phyloP scores from a whole-genome alignment of 2,888 invertebrate species.

The Polylopha cassiicola region DNA sequence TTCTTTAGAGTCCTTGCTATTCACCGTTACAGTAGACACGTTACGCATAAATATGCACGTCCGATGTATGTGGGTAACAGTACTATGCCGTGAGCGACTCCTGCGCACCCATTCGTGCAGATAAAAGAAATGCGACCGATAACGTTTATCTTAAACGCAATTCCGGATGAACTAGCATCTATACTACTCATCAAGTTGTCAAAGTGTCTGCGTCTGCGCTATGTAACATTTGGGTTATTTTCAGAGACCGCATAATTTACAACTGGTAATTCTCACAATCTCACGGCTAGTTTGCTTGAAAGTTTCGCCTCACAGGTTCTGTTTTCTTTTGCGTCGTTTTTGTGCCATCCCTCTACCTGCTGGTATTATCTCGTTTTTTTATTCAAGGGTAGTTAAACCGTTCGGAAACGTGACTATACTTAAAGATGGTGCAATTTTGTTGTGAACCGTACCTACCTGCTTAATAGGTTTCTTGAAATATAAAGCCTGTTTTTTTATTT shows the following conservation, averaged over 20 bases:
- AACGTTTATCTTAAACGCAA: slow-evolving; percentile 26
- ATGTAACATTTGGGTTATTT: slow-evolving; percentile 21
- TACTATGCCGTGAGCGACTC: slow-evolving; percentile 54
- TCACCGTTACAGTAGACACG: slow-evolving; percentile 67
- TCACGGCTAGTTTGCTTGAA: slow-evolving; percentile 44
- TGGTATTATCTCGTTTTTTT: slow-evolving; percentile 9
- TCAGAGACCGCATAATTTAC: slow-evolving; percentile 33
- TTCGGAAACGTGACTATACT: slow-evolving; percentile 16
- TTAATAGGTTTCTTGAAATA: too few species aligned
- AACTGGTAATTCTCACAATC: slow-evolving; percentile 37
- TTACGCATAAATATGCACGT: slow-evolving; percentile 72
- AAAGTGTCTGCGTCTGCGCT: too few species aligned
- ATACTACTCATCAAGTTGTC: too few species aligned
- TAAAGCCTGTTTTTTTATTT: too few species aligned
- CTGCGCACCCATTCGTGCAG: slow-evolving; percentile 45
- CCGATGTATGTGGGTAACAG: slow-evolving; percentile 66
- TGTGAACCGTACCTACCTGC: neutral
- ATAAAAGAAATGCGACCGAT: slow-evolving; percentile 40
- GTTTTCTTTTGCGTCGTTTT: slow-evolving; percentile 41
- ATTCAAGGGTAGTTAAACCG: slow-evolving; percentile 15
- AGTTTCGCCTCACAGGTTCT: slow-evolving; percentile 40
- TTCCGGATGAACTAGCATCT: neutral
- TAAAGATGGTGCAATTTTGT: slow-evolving; percentile 2
- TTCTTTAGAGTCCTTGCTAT: slow-evolving; percentile 56
- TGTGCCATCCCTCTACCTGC: slow-evolving; percentile 30